Evolutionary conservation across 2,113 vertebrate species (phyloP), one percentile per base, ranked within the genome.

Genomic region (Xyliphius kryptos): DNA sequence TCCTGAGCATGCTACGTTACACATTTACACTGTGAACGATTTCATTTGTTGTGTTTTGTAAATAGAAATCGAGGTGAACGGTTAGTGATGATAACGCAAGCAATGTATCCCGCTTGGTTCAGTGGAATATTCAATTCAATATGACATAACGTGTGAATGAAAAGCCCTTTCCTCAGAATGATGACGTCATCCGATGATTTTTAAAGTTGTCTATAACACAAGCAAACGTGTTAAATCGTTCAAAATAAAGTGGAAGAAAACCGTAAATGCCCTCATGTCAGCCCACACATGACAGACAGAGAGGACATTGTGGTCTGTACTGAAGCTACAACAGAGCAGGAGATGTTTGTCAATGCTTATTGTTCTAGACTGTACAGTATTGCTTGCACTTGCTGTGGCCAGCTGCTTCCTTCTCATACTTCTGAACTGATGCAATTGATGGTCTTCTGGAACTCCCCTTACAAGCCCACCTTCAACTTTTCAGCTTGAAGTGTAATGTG

Each of bases 261-360:
- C 77, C 63, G 75, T 61, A 32, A 75, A 77, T 75, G 76, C 77
- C 21, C 78, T 81, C 77, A 72, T 58, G 71, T 68, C 68, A 53
- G 61, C 81, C 80, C 79, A 81, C 82, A 70, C 58, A 65, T 32
- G 50, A 37, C 47, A 66, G 61, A 81, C 77, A 84, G 70, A 80
- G 57, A 74, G 55, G 48, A 72, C 71, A 76, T 77, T 83, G 77
- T 83, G 9, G 38, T 46, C 19, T 14, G 61, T 63, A 60, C 59
- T 49, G 19, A 53, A 68, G 55, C 51, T 69, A 66, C 63, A 54
- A 63, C 41, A 59, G 36, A 59, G 44, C 5, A 49, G 46, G 58
- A 48, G 26, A 48, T 36, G 55, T 60, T 43, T 72, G 40, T 68
- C 62, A 72, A 54, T 68, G 51, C 55, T 62, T 55, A 72, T 72